These are phyloP conservation scores for Nycticorax nycticorax DNA, from an alignment of 2,113 vertebrate species.

Conservation along the genomic window DNA sequence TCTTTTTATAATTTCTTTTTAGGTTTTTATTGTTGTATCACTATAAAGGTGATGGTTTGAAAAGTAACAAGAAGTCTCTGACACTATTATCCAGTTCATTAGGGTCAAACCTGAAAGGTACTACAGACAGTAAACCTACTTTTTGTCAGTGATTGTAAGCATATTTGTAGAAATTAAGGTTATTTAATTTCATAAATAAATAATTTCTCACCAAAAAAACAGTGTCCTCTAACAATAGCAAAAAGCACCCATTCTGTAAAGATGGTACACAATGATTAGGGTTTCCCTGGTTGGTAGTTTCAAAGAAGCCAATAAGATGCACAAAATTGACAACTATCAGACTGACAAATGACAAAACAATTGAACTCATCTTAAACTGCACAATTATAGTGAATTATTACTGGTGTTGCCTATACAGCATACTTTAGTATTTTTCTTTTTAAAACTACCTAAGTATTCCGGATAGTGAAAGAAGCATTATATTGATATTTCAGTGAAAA, in stretches of 20 bases:
- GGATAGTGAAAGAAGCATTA: background rate
- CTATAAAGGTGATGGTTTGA: background rate
- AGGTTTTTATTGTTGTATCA: background rate
- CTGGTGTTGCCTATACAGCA: background rate
- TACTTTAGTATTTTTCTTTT: background rate
- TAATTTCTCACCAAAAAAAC: background rate
- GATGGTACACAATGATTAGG: rapidly evolving
- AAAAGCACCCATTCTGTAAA: background rate
- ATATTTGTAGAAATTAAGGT: background rate
- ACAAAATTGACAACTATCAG: background rate
- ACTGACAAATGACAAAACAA: background rate
- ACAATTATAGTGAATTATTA: background rate
- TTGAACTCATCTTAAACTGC: background rate
- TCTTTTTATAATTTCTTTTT: background rate
- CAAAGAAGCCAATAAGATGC: background rate
- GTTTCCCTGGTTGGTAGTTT: background rate
- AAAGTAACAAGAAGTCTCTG: background rate
- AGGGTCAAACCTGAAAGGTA: background rate
- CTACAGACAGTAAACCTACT: background rate
- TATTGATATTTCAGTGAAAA: background rate
- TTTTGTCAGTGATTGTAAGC: background rate
- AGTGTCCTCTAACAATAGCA: background rate
- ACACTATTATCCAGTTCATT: background rate
- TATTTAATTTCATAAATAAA: background rate
- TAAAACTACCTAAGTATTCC: background rate